Evolutionary conservation across 2,113 vertebrate genomes (phyloP).

Genomic region (Romanogobio albipinnatus): DNA sequence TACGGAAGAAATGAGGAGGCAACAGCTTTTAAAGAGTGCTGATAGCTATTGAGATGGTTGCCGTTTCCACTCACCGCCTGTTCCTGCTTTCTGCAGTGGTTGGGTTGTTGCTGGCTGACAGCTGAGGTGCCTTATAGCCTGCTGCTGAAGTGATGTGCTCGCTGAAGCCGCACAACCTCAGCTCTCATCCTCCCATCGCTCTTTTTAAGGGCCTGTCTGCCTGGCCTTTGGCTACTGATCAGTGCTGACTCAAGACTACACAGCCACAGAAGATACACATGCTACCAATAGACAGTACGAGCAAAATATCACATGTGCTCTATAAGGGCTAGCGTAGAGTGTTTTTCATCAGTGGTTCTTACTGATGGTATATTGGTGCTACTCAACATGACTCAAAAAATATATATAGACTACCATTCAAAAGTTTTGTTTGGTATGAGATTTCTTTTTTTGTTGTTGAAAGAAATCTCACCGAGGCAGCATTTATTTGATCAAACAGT

Average conservation of each 20-base stretch:
- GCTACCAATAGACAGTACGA: background rate
- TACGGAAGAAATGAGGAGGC: conserved; percentile 32
- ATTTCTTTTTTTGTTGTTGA: too few relatives aligned
- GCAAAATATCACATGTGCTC: background rate
- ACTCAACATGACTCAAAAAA: background rate
- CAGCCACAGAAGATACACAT: conserved; percentile 6
- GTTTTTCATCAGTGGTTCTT: background rate
- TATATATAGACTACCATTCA: background rate
- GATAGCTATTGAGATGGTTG: background rate
- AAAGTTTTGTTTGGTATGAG: background rate
- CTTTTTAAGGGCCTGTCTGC: conserved; percentile 38
- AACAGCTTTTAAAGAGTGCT: conserved; percentile 25
- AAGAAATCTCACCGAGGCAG: too few relatives aligned
- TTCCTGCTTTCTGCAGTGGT: background rate
- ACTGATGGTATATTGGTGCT: background rate
- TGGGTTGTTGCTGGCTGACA: conserved; percentile 52
- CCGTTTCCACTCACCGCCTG: background rate
- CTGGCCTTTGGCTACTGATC: conserved; percentile 30
- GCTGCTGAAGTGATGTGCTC: conserved; percentile 36
- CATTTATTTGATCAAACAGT: too few relatives aligned
- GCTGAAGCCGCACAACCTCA: conserved; percentile 38
- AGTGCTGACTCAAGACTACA: background rate
- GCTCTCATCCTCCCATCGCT: conserved; percentile 34
- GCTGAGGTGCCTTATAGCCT: conserved; percentile 46
- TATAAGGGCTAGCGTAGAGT: background rate